phyloP scores from a whole-genome alignment of 2,113 vertebrate genomes.

The Stegastes partitus region DNA sequence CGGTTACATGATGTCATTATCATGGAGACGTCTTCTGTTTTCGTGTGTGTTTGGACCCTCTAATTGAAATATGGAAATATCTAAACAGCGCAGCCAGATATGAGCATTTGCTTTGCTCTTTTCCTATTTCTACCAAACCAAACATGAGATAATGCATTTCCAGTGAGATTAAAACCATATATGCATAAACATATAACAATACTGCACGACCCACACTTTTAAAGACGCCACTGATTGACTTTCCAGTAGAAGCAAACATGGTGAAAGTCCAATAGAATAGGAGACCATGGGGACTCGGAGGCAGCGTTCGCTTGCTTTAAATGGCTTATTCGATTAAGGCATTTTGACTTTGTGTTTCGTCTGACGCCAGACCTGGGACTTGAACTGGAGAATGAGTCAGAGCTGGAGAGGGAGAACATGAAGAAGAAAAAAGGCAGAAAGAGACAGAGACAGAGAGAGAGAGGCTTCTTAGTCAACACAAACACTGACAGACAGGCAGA shows the following conservation, averaged over 20 bases:
- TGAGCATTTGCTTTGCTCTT: conserved; percentile 28
- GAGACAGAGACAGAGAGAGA: conserved; percentile 26
- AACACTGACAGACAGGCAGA: conserved; percentile 47
- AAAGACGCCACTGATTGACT: conserved; percentile 31
- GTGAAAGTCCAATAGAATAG: conserved; percentile 51
- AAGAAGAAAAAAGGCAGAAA: conserved; percentile 45
- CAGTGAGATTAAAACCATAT: conserved; percentile 47
- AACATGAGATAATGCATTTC: conserved; percentile 34
- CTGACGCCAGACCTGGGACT: conserved; percentile 68
- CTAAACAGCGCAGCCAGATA: conserved; percentile 44
- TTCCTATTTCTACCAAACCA: conserved; percentile 36
- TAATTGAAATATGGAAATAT: conserved; percentile 11
- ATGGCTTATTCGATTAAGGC: conserved; percentile 73
- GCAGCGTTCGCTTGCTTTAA: conserved; percentile 59
- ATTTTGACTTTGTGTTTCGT: conserved; percentile 62
- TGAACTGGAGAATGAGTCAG: conserved; percentile 79
- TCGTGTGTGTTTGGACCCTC: conserved; percentile 17
- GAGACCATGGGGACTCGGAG: conserved; percentile 53
- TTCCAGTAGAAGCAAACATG: conserved; percentile 48
- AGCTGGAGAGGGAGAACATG: conserved; percentile 54
- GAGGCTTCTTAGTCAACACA: conserved; percentile 47
- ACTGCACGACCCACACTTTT: conserved; percentile 21
- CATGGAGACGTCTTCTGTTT: conserved; percentile 26
- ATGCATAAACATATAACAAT: conserved; percentile 31
- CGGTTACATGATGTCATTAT: conserved; percentile 18